Evolutionary conservation across 2,113 vertebrate genomes (phyloP).

Genomic region (Ceyx melanurus): DNA sequence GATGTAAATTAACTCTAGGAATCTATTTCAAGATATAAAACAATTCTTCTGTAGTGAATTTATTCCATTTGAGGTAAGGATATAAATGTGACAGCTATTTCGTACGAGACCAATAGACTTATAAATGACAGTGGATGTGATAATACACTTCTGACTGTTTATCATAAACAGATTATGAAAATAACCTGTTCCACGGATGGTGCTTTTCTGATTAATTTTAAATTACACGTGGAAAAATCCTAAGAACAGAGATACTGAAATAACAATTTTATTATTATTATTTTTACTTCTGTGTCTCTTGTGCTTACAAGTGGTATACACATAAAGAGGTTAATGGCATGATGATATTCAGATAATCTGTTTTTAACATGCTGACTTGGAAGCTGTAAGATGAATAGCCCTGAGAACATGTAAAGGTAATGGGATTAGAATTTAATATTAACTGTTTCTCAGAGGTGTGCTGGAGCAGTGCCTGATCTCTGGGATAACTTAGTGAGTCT

Average conservation of each 20-base stretch:
- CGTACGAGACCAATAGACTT: not conserved
- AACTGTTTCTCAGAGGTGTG: conserved; percentile 26
- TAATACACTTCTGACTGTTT: not conserved
- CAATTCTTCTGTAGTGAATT: not conserved
- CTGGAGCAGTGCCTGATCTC: not conserved
- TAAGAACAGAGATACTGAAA: not conserved
- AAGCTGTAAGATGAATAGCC: conserved; percentile 45
- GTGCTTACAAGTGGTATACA: not conserved
- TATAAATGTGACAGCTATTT: not conserved
- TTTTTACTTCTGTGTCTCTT: not conserved
- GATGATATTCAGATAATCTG: conserved; percentile 9
- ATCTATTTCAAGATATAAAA: not conserved
- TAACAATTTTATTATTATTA: not conserved
- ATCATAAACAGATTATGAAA: not conserved
- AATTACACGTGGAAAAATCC: not conserved
- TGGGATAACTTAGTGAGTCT: conserved; percentile 13
- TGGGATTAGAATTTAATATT: conserved; percentile 44
- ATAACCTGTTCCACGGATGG: not conserved
- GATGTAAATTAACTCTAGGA: not conserved
- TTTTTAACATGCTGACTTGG: conserved; percentile 30
- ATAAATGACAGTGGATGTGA: not conserved
- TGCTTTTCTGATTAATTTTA: not conserved
- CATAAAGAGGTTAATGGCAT: not conserved
- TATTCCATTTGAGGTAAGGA: not conserved
- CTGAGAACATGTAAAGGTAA: conserved; percentile 20